phyloP scores from a whole-genome alignment of 2,113 vertebrate genomes.

The Pluvialis apricaria region DNA sequence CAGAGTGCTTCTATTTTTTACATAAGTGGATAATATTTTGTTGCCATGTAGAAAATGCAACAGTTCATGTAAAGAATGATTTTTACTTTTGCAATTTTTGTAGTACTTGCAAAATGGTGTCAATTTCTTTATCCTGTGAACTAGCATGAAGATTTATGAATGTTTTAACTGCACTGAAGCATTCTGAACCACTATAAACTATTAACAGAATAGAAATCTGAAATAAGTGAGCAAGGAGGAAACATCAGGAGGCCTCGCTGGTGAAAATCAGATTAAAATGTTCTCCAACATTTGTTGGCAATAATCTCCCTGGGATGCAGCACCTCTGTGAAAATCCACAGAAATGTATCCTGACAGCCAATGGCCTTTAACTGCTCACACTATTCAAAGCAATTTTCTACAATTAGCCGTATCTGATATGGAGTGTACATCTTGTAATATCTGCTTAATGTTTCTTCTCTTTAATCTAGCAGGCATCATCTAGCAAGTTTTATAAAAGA shows the following conservation, averaged over 20 bases:
- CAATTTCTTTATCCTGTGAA: background rate
- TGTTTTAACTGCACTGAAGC: background rate
- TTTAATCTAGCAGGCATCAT: slow-evolving; percentile 33
- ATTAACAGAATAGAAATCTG: background rate
- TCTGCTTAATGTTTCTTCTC: background rate
- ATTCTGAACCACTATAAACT: background rate
- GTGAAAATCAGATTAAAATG: background rate
- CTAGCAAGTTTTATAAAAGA: slow-evolving; percentile 24
- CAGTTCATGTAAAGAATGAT: background rate
- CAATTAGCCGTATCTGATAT: background rate
- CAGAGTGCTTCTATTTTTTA: background rate
- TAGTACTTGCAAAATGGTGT: background rate
- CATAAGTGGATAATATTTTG: background rate
- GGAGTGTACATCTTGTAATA: background rate
- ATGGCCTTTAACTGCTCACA: background rate
- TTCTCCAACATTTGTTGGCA: background rate
- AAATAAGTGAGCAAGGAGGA: background rate
- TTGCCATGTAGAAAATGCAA: background rate
- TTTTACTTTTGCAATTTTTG: background rate
- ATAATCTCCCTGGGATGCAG: background rate
- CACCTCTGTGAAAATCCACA: background rate
- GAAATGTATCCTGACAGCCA: background rate
- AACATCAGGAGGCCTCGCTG: background rate
- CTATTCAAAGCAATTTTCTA: background rate
- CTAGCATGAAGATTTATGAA: background rate